phyloP scores from a whole-genome alignment of 2,797 vertebrate genomes.

The Coendou prehensilis region DNA sequence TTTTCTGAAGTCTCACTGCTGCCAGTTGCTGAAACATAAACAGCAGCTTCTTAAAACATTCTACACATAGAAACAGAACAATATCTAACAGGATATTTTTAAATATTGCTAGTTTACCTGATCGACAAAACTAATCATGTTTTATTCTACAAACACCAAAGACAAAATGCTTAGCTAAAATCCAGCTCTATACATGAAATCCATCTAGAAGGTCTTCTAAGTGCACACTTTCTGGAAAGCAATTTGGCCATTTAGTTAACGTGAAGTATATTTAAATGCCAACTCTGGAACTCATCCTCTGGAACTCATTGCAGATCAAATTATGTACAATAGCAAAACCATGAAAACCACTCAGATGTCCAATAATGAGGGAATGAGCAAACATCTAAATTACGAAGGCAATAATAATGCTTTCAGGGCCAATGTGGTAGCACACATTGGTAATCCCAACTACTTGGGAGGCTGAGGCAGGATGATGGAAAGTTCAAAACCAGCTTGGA shows the following conservation, averaged over 20 bases:
- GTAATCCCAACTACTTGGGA: background rate
- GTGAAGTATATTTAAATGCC: background rate
- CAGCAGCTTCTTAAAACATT: background rate
- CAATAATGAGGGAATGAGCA: background rate
- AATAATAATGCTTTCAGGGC: background rate
- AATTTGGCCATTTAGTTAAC: background rate
- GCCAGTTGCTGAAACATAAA: constrained; percentile 6
- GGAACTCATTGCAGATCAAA: constrained; percentile 14
- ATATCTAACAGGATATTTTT: background rate
- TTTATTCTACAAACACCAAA: constrained; percentile 42
- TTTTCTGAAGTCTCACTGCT: background rate
- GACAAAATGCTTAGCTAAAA: background rate
- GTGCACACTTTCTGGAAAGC: background rate
- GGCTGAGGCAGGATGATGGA: background rate
- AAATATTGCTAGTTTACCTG: background rate
- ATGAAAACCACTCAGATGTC: background rate
- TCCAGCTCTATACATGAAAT: background rate
- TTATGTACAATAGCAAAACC: background rate
- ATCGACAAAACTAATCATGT: constrained; percentile 7
- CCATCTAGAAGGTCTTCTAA: background rate
- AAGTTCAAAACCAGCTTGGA: background rate
- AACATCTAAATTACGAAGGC: background rate
- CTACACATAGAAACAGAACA: constrained; percentile 14
- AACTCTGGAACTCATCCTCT: constrained; percentile 12
- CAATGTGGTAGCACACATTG: background rate